phyloP scores from a whole-genome alignment of 2,113 vertebrate species.

The Epinephelus fuscoguttatus region DNA sequence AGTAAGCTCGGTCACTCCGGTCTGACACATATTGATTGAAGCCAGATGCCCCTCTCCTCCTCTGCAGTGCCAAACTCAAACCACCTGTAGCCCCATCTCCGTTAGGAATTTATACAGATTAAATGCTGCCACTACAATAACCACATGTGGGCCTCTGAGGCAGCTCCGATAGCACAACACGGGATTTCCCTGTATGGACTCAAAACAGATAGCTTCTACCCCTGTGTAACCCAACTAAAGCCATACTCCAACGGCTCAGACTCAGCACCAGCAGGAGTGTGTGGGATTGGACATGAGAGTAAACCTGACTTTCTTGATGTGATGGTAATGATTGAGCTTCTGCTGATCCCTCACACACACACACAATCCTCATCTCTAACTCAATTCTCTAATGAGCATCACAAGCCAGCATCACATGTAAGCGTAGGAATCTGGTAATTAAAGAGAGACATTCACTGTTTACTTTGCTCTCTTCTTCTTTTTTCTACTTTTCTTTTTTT shows the following conservation, averaged over 20 bases:
- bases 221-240: slow-evolving; percentile 32
- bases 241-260: slow-evolving; percentile 30
- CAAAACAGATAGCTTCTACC: slow-evolving; percentile 21
- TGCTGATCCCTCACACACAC: slow-evolving; percentile 25
- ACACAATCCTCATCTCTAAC: slow-evolving; percentile 66
- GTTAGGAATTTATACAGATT: slow-evolving; percentile 74
- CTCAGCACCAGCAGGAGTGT: background rate
- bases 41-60: slow-evolving; percentile 72
- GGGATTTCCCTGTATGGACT: slow-evolving; percentile 45
- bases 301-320: slow-evolving; percentile 9
- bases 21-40: slow-evolving; percentile 67
- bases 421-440: slow-evolving; percentile 57
- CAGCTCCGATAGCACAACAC: slow-evolving; percentile 47
- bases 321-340: slow-evolving; percentile 40
- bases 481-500: background rate
- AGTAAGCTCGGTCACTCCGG: slow-evolving; percentile 46
- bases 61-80: slow-evolving; percentile 77
- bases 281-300: background rate
- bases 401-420: slow-evolving; percentile 79
- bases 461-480: slow-evolving; percentile 6
- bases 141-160: slow-evolving; percentile 70
- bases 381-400: slow-evolving; percentile 79
- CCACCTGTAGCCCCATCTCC: slow-evolving; percentile 77
- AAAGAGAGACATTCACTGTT: slow-evolving; percentile 35
- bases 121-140: slow-evolving; percentile 77